Conservation (phyloP, 2,888 invertebrate genomes). For the Drosophila infuscata region DNA sequence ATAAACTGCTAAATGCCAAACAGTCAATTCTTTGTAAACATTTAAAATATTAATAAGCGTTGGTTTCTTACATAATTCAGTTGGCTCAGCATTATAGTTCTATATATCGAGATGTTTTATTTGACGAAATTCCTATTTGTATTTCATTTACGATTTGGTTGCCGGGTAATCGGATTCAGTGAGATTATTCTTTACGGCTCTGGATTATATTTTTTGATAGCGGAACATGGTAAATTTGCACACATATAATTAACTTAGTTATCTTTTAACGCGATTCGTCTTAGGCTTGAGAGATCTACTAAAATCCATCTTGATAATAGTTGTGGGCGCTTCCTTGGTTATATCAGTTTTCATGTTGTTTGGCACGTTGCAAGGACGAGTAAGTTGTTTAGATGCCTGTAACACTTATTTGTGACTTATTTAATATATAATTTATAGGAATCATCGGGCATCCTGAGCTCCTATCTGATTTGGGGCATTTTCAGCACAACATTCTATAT, state of each 20-base stretch:
- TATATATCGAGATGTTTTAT: constrained; percentile 24
- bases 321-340: constrained; percentile 26
- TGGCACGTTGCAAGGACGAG: constrained; percentile 43
- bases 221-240: constrained; percentile 17
- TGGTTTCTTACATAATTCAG: neutral
- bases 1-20: constrained; percentile 4
- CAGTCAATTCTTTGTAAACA: constrained; percentile 1
- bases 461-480: constrained; percentile 49
- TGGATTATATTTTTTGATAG: constrained; percentile 8
- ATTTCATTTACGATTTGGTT: constrained; percentile 42
- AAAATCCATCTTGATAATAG: constrained; percentile 31
- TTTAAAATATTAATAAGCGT: neutral
- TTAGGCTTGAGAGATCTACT: constrained; percentile 29
- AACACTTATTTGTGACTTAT: neutral
- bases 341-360: constrained; percentile 29
- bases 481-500: constrained; percentile 19
- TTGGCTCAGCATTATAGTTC: constrained; percentile 9
- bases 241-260: neutral
- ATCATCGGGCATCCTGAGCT: constrained; percentile 50
- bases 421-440: constrained; percentile 29
- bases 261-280: neutral
- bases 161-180: constrained; percentile 23
- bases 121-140: constrained; percentile 37
- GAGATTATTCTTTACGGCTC: constrained; percentile 29
- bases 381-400: constrained; percentile 10